Conservation (phyloP, 2,113 vertebrate genomes). For the Mustela lutreola region DNA sequence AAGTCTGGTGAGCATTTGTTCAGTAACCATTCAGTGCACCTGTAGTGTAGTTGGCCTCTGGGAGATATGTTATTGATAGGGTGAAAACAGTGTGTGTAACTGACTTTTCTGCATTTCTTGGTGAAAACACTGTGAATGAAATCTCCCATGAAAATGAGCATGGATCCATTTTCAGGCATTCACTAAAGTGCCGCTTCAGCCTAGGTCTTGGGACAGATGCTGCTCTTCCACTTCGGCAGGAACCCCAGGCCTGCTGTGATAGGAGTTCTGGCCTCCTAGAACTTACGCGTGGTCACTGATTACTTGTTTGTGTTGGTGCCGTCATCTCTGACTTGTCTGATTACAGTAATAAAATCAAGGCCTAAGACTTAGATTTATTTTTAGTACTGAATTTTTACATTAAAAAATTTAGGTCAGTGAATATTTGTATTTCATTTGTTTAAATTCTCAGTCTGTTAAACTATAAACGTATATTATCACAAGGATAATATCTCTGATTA, state of each 20-base stretch:
- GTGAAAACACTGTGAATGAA: not conserved
- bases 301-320: not conserved
- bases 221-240: not conserved
- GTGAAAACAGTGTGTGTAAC: not conserved
- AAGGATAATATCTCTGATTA: not conserved
- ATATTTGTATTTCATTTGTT: not conserved
- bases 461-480: not conserved
- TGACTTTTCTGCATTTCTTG: not conserved
- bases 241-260: not conserved
- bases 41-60: not conserved
- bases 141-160: not conserved
- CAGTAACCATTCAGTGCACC: not conserved
- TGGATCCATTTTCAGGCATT: accelerated
- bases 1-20: not conserved
- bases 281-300: accelerated
- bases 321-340: not conserved
- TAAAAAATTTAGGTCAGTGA: not conserved
- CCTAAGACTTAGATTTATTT: not conserved
- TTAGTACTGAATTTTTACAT: not conserved
- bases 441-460: not conserved
- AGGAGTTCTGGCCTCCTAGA: not conserved
- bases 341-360: not conserved
- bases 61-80: not conserved
- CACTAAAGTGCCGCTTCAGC: not conserved
- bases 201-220: not conserved